Evolutionary conservation across 2,797 vertebrate genomes (phyloP), one percentile per base, ranked within the genome.

Genomic region (Scleropages formosus): DNA sequence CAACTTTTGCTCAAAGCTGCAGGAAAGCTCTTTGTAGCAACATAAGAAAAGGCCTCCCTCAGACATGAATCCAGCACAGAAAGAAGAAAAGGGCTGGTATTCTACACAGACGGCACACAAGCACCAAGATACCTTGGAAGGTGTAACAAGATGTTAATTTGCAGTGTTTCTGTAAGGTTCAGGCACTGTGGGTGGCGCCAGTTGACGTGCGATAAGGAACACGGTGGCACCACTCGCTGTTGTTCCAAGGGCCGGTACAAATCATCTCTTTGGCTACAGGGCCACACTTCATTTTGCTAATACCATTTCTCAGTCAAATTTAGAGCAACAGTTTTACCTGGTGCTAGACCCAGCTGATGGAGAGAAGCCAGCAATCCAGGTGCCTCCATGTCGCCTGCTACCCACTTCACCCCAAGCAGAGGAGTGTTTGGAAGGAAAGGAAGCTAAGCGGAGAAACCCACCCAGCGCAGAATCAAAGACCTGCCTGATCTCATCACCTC

Each of bases 401-500:
- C 71, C 11, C 18, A 46, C 72, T 22, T 60, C 73, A 8, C 26
- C 16, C 15, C 39, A 62, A 1, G 46, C 16, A 59, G 12, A 47
- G 8, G 18, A 24, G n/a, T n/a, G n/a, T 53, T 26, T 72, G 69
- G 49, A 72, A 56, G 69, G 53, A 71, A 53, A 26, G 51, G 53
- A 51, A n/a, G 24, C 18, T n/a, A n/a, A n/a, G n/a, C n/a, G n/a
- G 7, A 22, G 11, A 61, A 9, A 22, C 24, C 18, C 8, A 39
- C 22, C 73, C 26, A n/a, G 51, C 26, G 20, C 12, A 0, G 31
- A 22, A 71, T 76, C 75, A 76, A 71, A 71, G 59, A 47, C 67
- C 68, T 13, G 18, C 15, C 10, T 71, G 26, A 20, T 24, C 58
- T 20, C 66, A 68, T 15, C 1, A 24, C 53, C 49, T 62, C 39